A percentile compares a stretch with the other conserved stretches of the same genome.
These are phyloP conservation scores for Drosophila ambigua DNA, from an alignment of 1,140 invertebrate genomes.

Conservation along the genomic window DNA sequence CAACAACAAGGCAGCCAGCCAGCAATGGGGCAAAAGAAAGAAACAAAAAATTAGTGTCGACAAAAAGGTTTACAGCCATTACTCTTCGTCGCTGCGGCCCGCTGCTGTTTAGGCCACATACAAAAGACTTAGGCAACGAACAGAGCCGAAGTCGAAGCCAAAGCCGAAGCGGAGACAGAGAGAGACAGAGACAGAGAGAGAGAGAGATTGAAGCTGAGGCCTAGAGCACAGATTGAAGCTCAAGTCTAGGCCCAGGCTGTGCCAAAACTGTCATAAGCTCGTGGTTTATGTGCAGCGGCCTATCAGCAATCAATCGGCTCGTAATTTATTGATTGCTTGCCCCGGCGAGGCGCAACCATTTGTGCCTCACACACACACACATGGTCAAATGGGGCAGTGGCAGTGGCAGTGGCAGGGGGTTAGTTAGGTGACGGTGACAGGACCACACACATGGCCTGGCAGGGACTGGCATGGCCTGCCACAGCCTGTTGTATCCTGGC, in stretches of 20 bases:
- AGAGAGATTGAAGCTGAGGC: no score
- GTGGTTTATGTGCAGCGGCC: slow-evolving; percentile 70
- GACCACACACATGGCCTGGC: slow-evolving; percentile 45
- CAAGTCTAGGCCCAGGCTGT: slow-evolving; percentile 31
- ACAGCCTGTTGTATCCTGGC: slow-evolving; percentile 25
- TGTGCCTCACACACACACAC: slow-evolving; percentile 23
- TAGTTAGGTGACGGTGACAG: slow-evolving; percentile 13
- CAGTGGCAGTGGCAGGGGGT: slow-evolving; percentile 17
- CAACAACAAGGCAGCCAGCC: slow-evolving; percentile 34
- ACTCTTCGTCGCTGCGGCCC: slow-evolving; percentile 62
- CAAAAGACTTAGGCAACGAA: slow-evolving; percentile 83
- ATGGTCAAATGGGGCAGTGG: slow-evolving; percentile 10
- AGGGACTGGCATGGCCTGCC: not conserved
- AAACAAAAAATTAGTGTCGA: slow-evolving; percentile 80
- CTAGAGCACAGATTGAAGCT: no score
- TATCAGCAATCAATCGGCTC: slow-evolving; percentile 76
- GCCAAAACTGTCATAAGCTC: slow-evolving; percentile 79
- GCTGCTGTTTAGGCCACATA: slow-evolving; percentile 68
- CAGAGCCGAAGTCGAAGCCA: slow-evolving; percentile 18
- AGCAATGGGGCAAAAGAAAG: slow-evolving; percentile 33
- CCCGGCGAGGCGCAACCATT: slow-evolving; percentile 23
- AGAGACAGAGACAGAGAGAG: no score
- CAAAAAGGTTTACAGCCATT: slow-evolving; percentile 82
- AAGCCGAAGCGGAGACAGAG: not conserved
- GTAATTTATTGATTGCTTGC: slow-evolving; percentile 72